Base-by-base conservation (phyloP, 2,797 vertebrate species). In the Ispidina lecontei region DNA sequence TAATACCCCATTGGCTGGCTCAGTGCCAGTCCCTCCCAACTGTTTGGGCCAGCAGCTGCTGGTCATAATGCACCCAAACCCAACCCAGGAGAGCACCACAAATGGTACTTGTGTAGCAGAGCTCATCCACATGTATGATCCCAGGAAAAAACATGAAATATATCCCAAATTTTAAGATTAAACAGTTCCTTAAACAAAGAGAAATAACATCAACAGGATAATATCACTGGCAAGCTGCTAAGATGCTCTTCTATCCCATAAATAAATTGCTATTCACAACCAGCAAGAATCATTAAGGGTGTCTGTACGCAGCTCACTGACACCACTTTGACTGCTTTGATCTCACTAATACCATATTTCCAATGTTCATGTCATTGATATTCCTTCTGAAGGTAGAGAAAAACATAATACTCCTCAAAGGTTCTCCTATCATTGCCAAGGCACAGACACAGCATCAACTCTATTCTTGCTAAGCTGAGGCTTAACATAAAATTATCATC, bases 401-500 rank as follows among this genome's bases (percentile, higher is more conserved):
- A 74, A 91, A 78, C 31, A 29, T 6, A 80, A 75, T 28, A 43
- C n/a, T 86, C 64, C 69, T 73, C 71, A 86, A 70, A 70, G 12
- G 14, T 31, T 86, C 26, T 41, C 64, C 75, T 88, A 46, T 74
- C 65, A 68, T 41, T 88, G 69, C 39, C 31, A 69, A 79, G 28
- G 31, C 74, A 87, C 39, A 89, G 64, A 37, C 60, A 33, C 29
- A 64, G 35, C 71, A 60, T 51, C 64, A 46, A 84, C 21, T 90
- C 49, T n/a, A 5, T 33, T 76, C 60, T 70, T 73, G 26, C 29
- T 76, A 91, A 68, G 26, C 28, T 73, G 81, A 91, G 68, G 55
- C 91, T 82, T 91, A 84, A 70, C 74, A 87, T 41, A 74, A 86
- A 87, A 87, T 82, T 67, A 64, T 82, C 80, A 65, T 82, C 74